phyloP scores from a whole-genome alignment of 2,888 invertebrate genomes.

The Callinectes sapidus region DNA sequence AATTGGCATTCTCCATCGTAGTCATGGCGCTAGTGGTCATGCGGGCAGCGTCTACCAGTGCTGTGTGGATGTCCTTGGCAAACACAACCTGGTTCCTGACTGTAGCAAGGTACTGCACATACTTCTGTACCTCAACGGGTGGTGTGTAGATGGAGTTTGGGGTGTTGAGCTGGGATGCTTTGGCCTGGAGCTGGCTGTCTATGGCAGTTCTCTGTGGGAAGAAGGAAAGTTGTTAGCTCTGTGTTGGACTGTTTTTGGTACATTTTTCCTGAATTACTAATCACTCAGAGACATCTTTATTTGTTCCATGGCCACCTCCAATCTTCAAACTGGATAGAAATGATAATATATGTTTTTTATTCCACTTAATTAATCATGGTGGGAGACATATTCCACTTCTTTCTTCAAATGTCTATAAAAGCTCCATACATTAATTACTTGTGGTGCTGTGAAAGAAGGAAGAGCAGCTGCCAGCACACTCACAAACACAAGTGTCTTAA shows the following conservation, averaged over 20 bases:
- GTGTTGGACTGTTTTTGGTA: not conserved
- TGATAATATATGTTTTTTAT: too few species aligned
- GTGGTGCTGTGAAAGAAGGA: not conserved
- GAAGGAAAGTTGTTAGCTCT: not conserved
- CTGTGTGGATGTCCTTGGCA: conserved; percentile 68
- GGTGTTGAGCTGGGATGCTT: conserved; percentile 69
- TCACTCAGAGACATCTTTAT: too few species aligned
- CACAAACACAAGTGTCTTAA: not conserved
- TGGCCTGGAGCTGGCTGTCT: conserved; percentile 64
- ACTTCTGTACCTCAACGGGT: conserved; percentile 70
- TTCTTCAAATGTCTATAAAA: too few species aligned
- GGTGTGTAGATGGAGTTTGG: conserved; percentile 56
- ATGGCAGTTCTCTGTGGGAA: conserved; percentile 70
- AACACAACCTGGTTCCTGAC: conserved; percentile 70
- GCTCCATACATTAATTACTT: too few species aligned
- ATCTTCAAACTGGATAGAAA: too few species aligned
- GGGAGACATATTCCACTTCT: too few species aligned
- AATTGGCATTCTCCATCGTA: conserved; percentile 63
- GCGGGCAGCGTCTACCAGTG: conserved; percentile 62
- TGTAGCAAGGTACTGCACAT: conserved; percentile 68
- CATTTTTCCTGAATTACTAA: too few species aligned
- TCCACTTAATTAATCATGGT: too few species aligned
- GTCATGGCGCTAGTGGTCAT: conserved; percentile 54
- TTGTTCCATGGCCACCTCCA: too few species aligned
- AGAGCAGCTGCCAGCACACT: not conserved